phyloP scores from a whole-genome alignment of 2,113 vertebrate species.

The Polyodon spathula region DNA sequence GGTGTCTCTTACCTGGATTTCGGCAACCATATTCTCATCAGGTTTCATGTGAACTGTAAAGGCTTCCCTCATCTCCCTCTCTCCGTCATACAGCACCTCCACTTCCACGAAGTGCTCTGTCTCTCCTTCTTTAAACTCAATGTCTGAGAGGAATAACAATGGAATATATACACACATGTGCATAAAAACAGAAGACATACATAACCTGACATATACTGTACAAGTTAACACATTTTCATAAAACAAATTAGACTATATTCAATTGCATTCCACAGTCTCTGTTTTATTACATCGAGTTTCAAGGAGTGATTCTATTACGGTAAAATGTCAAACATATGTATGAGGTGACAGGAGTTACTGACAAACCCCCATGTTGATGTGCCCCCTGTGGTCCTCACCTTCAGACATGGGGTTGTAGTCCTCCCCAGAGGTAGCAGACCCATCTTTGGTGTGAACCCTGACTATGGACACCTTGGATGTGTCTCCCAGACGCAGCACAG shows the following conservation, averaged over 20 bases:
- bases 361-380: not conserved
- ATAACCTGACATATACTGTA: not conserved
- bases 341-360: no score
- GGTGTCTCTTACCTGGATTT: constrained; percentile 67
- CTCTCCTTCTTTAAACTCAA: constrained; percentile 81
- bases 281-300: no score
- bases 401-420: constrained; percentile 86
- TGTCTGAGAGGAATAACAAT: constrained; percentile 52
- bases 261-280: no score
- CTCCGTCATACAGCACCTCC: constrained; percentile 75
- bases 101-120: constrained; percentile 74
- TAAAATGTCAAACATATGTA: no score
- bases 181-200: not conserved
- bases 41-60: constrained; percentile 87
- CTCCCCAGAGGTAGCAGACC: constrained; percentile 82
- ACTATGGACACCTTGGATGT: constrained; percentile 80
- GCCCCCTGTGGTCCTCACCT: constrained; percentile 49
- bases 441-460: constrained; percentile 88
- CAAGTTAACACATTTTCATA: not conserved
- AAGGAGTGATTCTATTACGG: no score
- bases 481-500: constrained; percentile 79
- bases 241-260: no score
- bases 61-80: constrained; percentile 85
- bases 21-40: constrained; percentile 88
- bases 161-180: not conserved